Evolutionary conservation across 2,113 vertebrate species (phyloP).

Genomic region (Phrynocephalus versicolor): DNA sequence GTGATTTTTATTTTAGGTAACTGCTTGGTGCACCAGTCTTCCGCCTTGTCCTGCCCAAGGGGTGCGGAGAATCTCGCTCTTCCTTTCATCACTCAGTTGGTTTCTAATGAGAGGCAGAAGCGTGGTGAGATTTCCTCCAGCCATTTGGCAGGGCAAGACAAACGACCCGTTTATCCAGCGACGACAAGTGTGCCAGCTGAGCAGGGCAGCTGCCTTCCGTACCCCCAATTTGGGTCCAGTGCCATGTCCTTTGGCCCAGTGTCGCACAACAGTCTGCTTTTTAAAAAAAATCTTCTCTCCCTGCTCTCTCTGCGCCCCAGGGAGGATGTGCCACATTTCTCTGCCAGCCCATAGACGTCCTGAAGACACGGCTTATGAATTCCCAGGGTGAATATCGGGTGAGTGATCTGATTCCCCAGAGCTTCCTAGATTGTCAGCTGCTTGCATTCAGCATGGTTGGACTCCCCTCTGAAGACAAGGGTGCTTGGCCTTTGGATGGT

Average conservation of each 20-base stretch:
- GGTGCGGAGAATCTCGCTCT: background rate
- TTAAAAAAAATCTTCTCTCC: background rate
- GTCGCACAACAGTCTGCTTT: background rate
- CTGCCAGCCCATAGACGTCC: conserved; percentile 94
- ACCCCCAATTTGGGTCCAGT: too few species aligned
- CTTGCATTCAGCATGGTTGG: background rate
- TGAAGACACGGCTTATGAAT: conserved; percentile 97
- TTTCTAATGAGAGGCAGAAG: background rate
- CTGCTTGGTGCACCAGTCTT: background rate
- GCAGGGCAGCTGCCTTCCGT: background rate
- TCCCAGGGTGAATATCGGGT: conserved; percentile 94
- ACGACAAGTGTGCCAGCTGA: background rate
- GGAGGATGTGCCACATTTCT: conserved; percentile 94
- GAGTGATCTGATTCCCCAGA: conserved; percentile 16
- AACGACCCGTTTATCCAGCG: background rate
- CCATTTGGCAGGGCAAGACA: background rate
- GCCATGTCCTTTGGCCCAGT: background rate
- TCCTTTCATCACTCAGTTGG: background rate
- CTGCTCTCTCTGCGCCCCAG: conserved; percentile 66
- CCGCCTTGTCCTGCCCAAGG: background rate
- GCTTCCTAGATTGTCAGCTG: background rate
- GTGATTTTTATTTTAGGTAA: background rate
- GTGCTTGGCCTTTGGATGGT: too few species aligned
- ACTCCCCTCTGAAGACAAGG: too few species aligned
- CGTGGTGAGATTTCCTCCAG: background rate